These are phyloP conservation scores for Heliconius eleuchia DNA, from an alignment of 1,140 invertebrate species.

Conservation along the genomic window DNA sequence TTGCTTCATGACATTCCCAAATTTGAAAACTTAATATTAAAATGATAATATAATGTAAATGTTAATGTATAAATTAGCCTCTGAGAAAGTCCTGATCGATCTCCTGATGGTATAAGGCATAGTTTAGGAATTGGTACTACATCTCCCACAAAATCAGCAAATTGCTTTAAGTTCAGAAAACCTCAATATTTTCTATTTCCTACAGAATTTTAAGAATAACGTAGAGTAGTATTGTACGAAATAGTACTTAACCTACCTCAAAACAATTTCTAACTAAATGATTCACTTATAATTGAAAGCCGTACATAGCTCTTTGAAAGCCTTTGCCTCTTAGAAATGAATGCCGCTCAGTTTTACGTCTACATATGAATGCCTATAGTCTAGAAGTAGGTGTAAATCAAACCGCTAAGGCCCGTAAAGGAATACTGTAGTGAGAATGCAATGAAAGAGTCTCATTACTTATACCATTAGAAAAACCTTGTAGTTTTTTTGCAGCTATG, in stretches of 20 bases:
- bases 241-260: background rate
- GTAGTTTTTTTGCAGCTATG: background rate
- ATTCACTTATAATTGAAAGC: conserved; percentile 6
- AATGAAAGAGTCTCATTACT: background rate
- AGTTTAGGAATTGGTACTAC: background rate
- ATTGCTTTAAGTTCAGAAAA: background rate
- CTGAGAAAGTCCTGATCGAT: no score
- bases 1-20: no score
- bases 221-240: background rate
- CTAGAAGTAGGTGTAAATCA: conserved; percentile 8
- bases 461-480: background rate
- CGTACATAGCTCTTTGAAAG: background rate
- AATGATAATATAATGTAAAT: no score
- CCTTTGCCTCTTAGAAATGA: background rate
- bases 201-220: background rate
- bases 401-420: background rate
- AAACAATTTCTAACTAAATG: background rate
- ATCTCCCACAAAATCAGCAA: background rate
- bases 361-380: conserved; percentile 1
- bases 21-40: no score
- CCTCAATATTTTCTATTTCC: background rate
- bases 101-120: no score
- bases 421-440: background rate
- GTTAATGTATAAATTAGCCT: no score
- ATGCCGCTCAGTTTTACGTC: background rate